phyloP scores from a whole-genome alignment of 2,797 vertebrate genomes.

The Sarcoramphus papa region DNA sequence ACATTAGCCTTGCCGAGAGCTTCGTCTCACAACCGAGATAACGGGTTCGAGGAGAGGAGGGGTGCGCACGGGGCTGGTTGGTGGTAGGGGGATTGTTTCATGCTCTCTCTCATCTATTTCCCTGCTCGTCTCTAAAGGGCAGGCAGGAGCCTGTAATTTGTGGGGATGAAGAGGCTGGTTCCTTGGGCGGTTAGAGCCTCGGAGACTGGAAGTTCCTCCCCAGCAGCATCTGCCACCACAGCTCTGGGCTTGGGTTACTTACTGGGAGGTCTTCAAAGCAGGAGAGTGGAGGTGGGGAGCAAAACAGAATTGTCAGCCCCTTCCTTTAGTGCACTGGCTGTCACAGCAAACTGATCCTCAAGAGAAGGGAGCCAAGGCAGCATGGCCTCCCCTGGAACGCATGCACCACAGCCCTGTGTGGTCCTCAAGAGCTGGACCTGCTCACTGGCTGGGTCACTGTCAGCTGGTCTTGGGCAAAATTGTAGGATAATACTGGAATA shows the following conservation, averaged over 20 bases:
- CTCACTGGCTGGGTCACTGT: neutral
- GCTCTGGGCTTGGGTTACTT: neutral
- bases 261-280: slow-evolving; percentile 18
- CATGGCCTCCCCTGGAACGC: neutral
- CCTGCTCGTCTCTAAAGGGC: slow-evolving; percentile 41
- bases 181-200: neutral
- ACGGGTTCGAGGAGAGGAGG: neutral
- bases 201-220: neutral
- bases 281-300: neutral
- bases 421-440: neutral
- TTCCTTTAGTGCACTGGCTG: neutral
- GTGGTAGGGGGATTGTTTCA: slow-evolving; percentile 15
- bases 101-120: slow-evolving; percentile 22
- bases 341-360: neutral
- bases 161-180: slow-evolving; percentile 44
- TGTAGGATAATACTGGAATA: neutral
- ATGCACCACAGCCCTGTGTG: neutral
- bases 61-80: neutral
- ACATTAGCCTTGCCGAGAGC: slow-evolving; percentile 36
- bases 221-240: neutral
- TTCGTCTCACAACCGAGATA: slow-evolving; percentile 26
- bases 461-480: neutral
- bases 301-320: slow-evolving; percentile 39
- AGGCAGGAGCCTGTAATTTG: slow-evolving; percentile 69
- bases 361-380: neutral